These are phyloP conservation scores for Pocillopora grandis DNA, from an alignment of 92 coral and sea anemone genomes.

Conservation along the genomic window DNA sequence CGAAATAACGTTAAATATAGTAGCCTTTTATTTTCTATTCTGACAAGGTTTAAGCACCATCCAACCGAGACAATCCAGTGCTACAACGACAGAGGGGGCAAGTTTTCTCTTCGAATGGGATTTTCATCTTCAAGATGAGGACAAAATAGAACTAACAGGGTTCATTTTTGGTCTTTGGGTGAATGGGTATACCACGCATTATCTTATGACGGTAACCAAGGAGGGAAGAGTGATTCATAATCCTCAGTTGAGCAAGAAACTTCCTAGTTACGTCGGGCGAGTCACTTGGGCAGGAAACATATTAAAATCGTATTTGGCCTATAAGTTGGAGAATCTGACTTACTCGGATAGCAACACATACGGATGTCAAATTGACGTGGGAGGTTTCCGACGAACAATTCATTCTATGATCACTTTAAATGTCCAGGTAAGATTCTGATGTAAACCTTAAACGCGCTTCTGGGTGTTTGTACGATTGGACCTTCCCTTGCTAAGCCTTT, in stretches of 20 bases:
- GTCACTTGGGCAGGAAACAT: conserved; percentile 30
- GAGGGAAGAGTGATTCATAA: neutral
- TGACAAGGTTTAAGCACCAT: neutral
- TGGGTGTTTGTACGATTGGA: too few species aligned
- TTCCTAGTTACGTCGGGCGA: neutral
- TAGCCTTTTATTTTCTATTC: too few species aligned
- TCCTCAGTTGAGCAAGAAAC: conserved; percentile 1
- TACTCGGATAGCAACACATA: too few species aligned
- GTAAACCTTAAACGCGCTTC: neutral
- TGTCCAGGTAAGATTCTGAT: conserved; percentile 19
- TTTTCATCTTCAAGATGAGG: conserved; percentile 5
- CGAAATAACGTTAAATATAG: too few species aligned
- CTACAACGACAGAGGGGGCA: conserved; percentile 9
- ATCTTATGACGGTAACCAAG: conserved; percentile 17
- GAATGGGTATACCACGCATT: conserved; percentile 2
- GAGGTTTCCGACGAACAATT: conserved; percentile 14
- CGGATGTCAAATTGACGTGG: too few species aligned
- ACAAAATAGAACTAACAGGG: neutral
- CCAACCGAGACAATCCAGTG: conserved; percentile 16
- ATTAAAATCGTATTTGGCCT: conserved; percentile 23
- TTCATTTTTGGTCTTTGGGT: conserved; percentile 41
- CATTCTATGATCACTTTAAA: conserved; percentile 21
- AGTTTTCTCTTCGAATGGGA: conserved; percentile 24
- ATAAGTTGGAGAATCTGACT: neutral
- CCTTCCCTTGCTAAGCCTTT: too few species aligned